Conservation (phyloP, 2,888 invertebrate species). For the Germaria angustata region DNA sequence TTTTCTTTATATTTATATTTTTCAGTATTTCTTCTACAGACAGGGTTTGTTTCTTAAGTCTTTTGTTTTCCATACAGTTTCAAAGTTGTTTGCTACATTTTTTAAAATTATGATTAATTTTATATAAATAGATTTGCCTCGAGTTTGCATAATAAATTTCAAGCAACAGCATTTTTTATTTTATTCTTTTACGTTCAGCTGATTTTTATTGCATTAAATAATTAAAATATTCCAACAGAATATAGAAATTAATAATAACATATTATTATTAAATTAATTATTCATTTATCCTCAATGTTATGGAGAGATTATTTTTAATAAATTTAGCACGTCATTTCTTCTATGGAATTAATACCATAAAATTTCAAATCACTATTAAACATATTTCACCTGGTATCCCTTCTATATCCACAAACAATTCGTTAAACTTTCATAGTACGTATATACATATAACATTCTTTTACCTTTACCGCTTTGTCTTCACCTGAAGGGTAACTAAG, state of each 20-base stretch:
- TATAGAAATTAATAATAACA: no score
- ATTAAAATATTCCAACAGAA: no score
- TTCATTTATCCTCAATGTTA: no score
- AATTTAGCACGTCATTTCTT: not conserved
- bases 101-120: no score
- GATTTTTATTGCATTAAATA: no score
- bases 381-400: not conserved
- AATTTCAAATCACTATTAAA: not conserved
- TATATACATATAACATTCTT: no score
- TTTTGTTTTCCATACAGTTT: constrained; percentile 9
- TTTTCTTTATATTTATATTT: constrained; percentile 6
- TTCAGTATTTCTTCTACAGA: not conserved
- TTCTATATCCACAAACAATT: not conserved
- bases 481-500: not conserved
- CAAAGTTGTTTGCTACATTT: no score
- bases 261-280: not conserved
- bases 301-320: no score
- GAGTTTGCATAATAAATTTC: no score
- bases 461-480: not conserved
- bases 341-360: not conserved
- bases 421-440: constrained; percentile 17
- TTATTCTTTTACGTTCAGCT: no score
- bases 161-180: no score
- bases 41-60: constrained; percentile 57
- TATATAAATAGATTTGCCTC: no score